Evolutionary conservation across 2,888 invertebrate species (phyloP), one percentile per base, ranked within the genome.

Genomic region (Amblyjoppa fuscipennis): DNA sequence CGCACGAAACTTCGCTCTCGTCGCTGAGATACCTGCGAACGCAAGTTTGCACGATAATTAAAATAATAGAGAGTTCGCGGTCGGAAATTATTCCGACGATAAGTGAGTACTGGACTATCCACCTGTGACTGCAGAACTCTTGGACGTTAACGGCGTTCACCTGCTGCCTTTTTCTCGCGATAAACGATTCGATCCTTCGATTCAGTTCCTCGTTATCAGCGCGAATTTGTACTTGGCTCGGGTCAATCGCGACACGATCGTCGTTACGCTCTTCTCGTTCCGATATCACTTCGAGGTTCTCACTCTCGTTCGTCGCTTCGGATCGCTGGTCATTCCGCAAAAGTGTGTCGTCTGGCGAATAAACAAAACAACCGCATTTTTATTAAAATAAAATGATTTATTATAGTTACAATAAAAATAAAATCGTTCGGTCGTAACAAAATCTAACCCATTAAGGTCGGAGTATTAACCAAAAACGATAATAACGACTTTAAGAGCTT

Each of bases 131-230:
- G 87, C 97, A 97, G 92, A 98, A 98, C 92, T 98, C 98, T 88
- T 96, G 95, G 28, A 97, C 95, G 92, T 98, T 98, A 86, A 95
- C 95, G 7, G 96, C 92, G 94, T 98, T 96, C 7, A 96, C 96
- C 94, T 98, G 97, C 83, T 96, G 95, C 49, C 97, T 95, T 94
- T 98, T 98, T 87, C 96, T 95, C 88, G 96, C 95, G 51, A 97
- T 96, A 90, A 97, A 98, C 90, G 96, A 96, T 85, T 96, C 94
- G 87, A 98, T 97, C 75, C 98, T 95, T 79, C 96, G 95, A 80
- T 96, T 94, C 2, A 97, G 92, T 91, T 97, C 97, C 34, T 95
- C 95, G 85, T 95, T 95, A 1, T 95, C 95, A 0, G 97, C 97
- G 90, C 95, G 96, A 75, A 97, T 96, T 94, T 97, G 97, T 11